Evolutionary conservation across 2,888 invertebrate species (phyloP).

Genomic region (Falcaria lacertinaria): DNA sequence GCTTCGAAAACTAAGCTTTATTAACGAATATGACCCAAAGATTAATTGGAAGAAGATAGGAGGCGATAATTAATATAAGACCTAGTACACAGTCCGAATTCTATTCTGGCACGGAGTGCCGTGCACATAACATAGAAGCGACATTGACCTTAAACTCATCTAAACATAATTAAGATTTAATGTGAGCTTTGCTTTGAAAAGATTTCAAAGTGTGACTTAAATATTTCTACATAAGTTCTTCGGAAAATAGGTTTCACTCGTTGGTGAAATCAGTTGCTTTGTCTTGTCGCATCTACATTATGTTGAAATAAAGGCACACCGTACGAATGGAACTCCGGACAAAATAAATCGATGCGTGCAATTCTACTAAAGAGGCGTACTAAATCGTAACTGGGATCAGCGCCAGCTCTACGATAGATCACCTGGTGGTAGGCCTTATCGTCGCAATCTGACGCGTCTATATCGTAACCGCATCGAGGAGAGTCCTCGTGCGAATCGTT

Average conservation of each 20-base stretch:
- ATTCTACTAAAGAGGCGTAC: conserved; percentile 68
- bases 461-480: conserved; percentile 74
- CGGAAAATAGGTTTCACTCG: too few relatives aligned
- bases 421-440: conserved; percentile 75
- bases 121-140: conserved; percentile 37
- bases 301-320: conserved; percentile 30
- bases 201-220: too few relatives aligned
- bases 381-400: conserved; percentile 52
- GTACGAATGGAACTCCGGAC: conserved; percentile 55
- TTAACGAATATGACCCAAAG: conserved; percentile 46
- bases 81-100: conserved; percentile 38
- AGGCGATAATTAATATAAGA: conserved; percentile 50
- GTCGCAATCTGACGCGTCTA: conserved; percentile 73
- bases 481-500: conserved; percentile 65
- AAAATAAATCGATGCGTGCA: conserved; percentile 76
- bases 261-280: conserved; percentile 3
- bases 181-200: too few relatives aligned
- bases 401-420: conserved; percentile 68
- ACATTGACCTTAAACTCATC: conserved; percentile 15
- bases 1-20: conserved; percentile 22
- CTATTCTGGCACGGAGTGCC: conserved; percentile 32
- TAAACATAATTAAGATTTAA: too few relatives aligned
- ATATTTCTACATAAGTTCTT: too few relatives aligned
- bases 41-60: conserved; percentile 42
- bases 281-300: conserved; percentile 42